Evolutionary conservation across 2,797 vertebrate genomes (phyloP), one percentile per base, ranked within the genome.

Genomic region (Cryptoprocta ferox): DNA sequence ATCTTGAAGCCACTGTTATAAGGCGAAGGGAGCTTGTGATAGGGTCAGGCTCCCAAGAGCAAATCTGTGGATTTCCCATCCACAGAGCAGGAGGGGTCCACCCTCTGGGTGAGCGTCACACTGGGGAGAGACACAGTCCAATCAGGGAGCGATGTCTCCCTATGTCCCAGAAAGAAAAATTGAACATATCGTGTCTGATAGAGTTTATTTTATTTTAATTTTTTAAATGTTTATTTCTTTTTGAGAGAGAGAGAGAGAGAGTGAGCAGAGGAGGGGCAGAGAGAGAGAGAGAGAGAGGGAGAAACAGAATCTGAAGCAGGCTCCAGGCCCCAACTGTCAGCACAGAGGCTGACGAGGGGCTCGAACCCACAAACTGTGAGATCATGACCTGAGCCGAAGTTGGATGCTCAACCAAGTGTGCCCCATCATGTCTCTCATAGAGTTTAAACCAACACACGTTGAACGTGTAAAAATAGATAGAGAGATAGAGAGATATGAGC

Each of bases 101-200:
- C 10, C 12, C 13, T 35, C 35, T 1, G 6, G 35, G 3, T 30
- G 39, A 78, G 26, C 3, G 3, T 26, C 37, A 14, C 16, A 3
- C 6, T 21, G 0, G 0, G 28, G 18, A 48, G 0, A n/a, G 26
- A 26, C 56, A 3, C 0, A 1, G 0, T 10, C 19, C 1, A 0
- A 4, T 3, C 5, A 45, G 45, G 10, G 30, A 13, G 9, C 3
- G 1, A 50, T 26, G 59, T 32, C 26, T 73, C 61, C 32, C 42
- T 45, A 63, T 15, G 2, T 15, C 30, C 10, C 68, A 42, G 21
- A 63, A 35, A 30, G 37, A 66, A 76, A 35, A 45, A 5, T 24
- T 7, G 8, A 66, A 81, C 5, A 14, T 18, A 42, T 59, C 15
- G 10, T 10, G 30, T 50, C 37, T 26, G 11, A 59, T 1, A 59